Percentiles rank a stretch among this genome's conserved stretches.
These are phyloP conservation scores for Leptopterna dolabrata DNA, from an alignment of 2,888 invertebrate genomes.

Conservation along the genomic window DNA sequence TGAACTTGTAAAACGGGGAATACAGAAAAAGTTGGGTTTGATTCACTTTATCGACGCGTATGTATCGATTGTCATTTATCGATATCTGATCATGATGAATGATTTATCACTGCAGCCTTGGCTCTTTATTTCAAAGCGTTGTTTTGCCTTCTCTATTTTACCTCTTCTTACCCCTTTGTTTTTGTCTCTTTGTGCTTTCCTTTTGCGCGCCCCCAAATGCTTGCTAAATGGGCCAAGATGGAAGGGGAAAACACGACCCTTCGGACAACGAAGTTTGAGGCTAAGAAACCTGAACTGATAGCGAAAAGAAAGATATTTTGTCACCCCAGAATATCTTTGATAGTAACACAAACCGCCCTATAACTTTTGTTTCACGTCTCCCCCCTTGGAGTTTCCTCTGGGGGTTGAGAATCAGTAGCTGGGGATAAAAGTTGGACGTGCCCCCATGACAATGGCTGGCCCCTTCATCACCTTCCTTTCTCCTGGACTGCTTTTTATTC, in stretches of 20 bases:
- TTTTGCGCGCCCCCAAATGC: no score
- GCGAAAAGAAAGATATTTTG: constrained; percentile 1
- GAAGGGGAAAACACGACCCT: neutral
- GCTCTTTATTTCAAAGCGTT: no score
- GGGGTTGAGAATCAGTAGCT: constrained; percentile 1
- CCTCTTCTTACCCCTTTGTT: no score
- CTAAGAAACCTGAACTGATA: neutral
- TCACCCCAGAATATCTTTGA: neutral
- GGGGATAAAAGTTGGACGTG: constrained; percentile 45
- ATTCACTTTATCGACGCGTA: no score
- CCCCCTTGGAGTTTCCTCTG: neutral
- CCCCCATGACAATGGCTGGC: constrained; percentile 34
- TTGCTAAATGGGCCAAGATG: no score
- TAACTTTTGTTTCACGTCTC: neutral
- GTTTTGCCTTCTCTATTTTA: no score
- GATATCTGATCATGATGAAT: no score
- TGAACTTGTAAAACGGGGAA: no score
- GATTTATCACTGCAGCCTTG: no score
- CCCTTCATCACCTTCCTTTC: constrained; percentile 27
- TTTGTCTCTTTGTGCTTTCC: no score
- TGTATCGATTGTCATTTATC: no score
- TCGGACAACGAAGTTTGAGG: neutral
- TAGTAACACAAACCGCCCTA: neutral
- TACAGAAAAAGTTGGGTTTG: no score
- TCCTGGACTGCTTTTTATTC: constrained; percentile 45